Percentiles rank a stretch among this genome's conserved stretches.
These are phyloP conservation scores for Drosophila yooni DNA, from an alignment of 2,888 invertebrate genomes.

Conservation along the genomic window DNA sequence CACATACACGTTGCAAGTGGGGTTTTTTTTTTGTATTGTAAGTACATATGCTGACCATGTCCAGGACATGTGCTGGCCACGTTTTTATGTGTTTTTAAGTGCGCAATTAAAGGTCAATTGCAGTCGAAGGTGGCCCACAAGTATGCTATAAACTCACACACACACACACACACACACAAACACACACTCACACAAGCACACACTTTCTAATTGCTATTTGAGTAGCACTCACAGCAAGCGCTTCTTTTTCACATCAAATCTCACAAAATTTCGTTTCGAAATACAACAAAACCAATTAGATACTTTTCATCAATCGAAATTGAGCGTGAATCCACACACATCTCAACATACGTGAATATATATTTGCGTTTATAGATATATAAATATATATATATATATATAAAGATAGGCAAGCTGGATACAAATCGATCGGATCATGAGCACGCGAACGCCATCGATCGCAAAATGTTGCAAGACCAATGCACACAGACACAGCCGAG, in stretches of 20 bases:
- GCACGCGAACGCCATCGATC: neutral
- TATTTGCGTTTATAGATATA: neutral
- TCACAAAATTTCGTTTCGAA: neutral
- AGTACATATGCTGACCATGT: slow-evolving; percentile 50
- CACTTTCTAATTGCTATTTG: slow-evolving; percentile 56
- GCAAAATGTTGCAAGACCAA: neutral
- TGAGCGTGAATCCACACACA: neutral
- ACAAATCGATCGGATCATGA: neutral
- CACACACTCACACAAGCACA: neutral
- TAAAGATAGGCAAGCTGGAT: slow-evolving; percentile 21
- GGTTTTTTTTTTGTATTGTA: slow-evolving; percentile 37
- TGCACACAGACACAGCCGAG: neutral
- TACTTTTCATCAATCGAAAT: slow-evolving; percentile 15
- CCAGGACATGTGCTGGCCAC: slow-evolving; percentile 60
- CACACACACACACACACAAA: slow-evolving; percentile 9
- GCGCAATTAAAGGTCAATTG: slow-evolving; percentile 82
- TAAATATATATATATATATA: neutral
- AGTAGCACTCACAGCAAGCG: slow-evolving; percentile 30
- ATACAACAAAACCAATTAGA: neutral
- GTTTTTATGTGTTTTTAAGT: slow-evolving; percentile 81
- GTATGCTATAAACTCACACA: slow-evolving; percentile 54
- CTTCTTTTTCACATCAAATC: neutral
- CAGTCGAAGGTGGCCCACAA: slow-evolving; percentile 61
- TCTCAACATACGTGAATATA: too few species aligned
- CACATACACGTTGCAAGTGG: slow-evolving; percentile 21